Evolutionary conservation across 2,797 vertebrate genomes (phyloP).

Genomic region (Rhynchonycteris naso): DNA sequence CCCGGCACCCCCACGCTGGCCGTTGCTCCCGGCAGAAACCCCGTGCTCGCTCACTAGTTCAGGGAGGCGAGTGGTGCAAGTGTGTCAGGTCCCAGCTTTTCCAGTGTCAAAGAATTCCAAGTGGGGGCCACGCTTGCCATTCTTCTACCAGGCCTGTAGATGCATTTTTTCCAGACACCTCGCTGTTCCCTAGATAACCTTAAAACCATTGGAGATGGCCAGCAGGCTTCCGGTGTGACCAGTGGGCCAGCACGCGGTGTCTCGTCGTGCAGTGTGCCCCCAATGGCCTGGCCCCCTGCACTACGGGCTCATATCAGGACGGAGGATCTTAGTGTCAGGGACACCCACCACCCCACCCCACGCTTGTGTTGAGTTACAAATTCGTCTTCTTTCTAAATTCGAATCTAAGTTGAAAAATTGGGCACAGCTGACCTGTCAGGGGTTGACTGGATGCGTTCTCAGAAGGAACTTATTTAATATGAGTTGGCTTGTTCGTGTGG

Average conservation of each 20-base stretch:
- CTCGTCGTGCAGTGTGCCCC: fast-evolving
- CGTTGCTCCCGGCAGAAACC: fast-evolving
- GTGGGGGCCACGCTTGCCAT: background rate
- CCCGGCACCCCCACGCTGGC: fast-evolving
- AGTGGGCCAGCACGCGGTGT: background rate
- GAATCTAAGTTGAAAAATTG: background rate
- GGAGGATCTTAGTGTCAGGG: background rate
- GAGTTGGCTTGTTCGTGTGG: fast-evolving
- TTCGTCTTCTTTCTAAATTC: background rate
- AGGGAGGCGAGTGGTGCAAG: fast-evolving
- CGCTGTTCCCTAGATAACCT: background rate
- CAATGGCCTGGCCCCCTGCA: fast-evolving
- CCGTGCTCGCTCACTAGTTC: fast-evolving
- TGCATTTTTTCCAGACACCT: background rate
- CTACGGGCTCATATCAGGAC: background rate
- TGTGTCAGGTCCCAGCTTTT: background rate
- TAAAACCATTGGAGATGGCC: fast-evolving
- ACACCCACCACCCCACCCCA: background rate
- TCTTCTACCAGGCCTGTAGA: background rate
- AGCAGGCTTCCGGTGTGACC: background rate
- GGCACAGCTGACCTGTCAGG: background rate
- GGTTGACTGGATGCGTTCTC: background rate
- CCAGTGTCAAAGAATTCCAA: background rate
- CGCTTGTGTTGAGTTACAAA: background rate
- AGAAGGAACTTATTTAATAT: background rate